Conservation (phyloP, 2,113 vertebrate species). For the Cavia porcellus region DNA sequence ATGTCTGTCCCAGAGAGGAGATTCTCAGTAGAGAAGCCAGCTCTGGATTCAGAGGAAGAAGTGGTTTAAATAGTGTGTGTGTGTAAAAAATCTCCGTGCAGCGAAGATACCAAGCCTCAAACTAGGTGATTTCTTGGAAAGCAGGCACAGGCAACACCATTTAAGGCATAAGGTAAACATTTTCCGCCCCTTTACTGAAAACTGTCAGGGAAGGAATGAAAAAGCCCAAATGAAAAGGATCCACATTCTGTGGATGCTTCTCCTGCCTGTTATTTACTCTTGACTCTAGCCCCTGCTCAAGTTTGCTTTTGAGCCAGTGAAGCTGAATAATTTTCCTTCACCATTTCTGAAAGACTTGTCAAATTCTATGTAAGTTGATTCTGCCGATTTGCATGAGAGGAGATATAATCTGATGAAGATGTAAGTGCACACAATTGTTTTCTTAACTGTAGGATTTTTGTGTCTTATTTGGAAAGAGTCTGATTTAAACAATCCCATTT, state of each 20-base stretch:
- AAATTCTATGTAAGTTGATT: constrained; percentile 36
- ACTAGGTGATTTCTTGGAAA: constrained; percentile 24
- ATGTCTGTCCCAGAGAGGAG: constrained; percentile 65
- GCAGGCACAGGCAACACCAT: constrained; percentile 40
- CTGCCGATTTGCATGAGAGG: constrained; percentile 52
- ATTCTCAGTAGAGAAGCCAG: constrained; percentile 77
- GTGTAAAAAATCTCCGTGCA: neutral
- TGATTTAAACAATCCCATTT: constrained; percentile 74
- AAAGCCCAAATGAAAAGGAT: constrained; percentile 28
- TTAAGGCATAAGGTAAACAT: neutral
- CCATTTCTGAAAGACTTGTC: constrained; percentile 55
- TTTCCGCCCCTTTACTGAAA: constrained; percentile 41
- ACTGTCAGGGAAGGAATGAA: neutral
- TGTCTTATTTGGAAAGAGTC: constrained; percentile 72
- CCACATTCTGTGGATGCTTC: neutral
- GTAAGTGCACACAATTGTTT: constrained; percentile 71
- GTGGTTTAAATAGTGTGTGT: constrained; percentile 48
- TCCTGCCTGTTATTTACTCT: constrained; percentile 60
- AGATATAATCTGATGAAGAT: constrained; percentile 62
- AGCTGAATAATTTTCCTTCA: constrained; percentile 54
- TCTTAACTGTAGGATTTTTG: constrained; percentile 76
- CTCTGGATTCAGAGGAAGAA: constrained; percentile 82
- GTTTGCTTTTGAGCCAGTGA: constrained; percentile 59
- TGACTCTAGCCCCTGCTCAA: constrained; percentile 34
- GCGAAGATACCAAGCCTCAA: neutral